A percentile compares a stretch with the other conserved stretches of the same genome.
Conservation (phyloP, 92 coral and sea anemone genomes). For the Palythoa grandiflora region DNA sequence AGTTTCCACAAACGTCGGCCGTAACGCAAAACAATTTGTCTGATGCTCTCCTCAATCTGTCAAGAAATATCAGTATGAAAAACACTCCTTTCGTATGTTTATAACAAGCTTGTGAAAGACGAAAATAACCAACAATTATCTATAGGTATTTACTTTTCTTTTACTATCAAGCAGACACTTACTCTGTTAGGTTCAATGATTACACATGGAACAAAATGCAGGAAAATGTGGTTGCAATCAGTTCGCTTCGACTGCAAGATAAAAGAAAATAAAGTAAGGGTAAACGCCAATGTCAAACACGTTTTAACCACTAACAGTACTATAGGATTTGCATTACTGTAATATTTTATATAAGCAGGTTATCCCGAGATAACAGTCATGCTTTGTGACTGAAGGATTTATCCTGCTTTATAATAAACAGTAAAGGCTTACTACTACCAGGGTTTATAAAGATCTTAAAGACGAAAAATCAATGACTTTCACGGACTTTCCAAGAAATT, state of each 20-base stretch:
- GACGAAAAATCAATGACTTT: too few relatives aligned
- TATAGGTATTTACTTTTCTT: background rate
- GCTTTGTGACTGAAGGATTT: too few relatives aligned
- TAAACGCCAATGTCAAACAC: background rate
- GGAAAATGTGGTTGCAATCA: slow-evolving; percentile 98
- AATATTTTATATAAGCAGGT: too few relatives aligned
- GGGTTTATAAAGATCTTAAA: too few relatives aligned
- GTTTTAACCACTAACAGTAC: too few relatives aligned
- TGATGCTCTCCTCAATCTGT: slow-evolving; percentile 96
- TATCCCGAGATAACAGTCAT: too few relatives aligned
- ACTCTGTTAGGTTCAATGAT: slow-evolving; percentile 97
- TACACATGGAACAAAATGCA: slow-evolving; percentile 95
- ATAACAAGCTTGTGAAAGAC: too few relatives aligned
- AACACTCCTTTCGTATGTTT: background rate
- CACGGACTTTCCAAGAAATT: too few relatives aligned
- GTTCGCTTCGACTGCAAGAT: slow-evolving; percentile 86
- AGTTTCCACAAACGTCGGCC: slow-evolving; percentile 94
- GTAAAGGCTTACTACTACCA: too few relatives aligned
- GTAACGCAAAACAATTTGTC: slow-evolving; percentile 95
- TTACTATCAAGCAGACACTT: slow-evolving; percentile 16
- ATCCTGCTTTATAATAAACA: too few relatives aligned
- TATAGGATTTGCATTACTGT: too few relatives aligned
- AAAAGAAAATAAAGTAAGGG: background rate
- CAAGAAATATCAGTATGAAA: background rate
- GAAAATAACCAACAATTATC: too few relatives aligned